These are phyloP conservation scores for Idaea aversata DNA, from an alignment of 2,888 invertebrate genomes.

Conservation along the genomic window DNA sequence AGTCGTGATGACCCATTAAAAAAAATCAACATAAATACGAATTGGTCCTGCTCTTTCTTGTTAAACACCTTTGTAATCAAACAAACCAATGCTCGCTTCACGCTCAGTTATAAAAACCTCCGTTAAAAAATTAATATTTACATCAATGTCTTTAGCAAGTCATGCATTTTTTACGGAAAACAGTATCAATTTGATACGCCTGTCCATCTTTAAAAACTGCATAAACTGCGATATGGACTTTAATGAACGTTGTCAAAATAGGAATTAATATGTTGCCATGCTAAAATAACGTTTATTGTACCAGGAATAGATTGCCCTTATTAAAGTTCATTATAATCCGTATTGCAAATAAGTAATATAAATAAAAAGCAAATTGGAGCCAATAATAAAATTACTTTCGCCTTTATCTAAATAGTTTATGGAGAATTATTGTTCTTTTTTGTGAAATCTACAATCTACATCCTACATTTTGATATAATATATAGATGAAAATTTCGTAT, in stretches of 20 bases:
- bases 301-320: no score
- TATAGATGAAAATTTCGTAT: no score
- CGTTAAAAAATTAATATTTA: neutral
- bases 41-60: neutral
- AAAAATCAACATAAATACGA: no score
- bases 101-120: neutral
- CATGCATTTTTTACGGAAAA: slow-evolving; percentile 9
- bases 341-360: no score
- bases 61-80: neutral
- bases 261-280: neutral
- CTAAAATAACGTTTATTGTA: neutral
- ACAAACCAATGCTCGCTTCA: neutral
- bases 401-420: no score
- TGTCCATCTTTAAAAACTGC: neutral
- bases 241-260: neutral
- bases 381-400: no score
- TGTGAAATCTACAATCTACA: no score
- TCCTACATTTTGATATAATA: no score
- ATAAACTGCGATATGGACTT: neutral
- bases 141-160: neutral
- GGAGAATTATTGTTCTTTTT: no score
- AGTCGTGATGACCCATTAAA: no score
- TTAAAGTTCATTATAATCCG: no score
- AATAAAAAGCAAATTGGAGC: no score
- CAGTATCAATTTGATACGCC: neutral